Evolutionary conservation across 2,113 vertebrate species (phyloP), one percentile per base, ranked within the genome.

Genomic region (Hippocampus barbouri): DNA sequence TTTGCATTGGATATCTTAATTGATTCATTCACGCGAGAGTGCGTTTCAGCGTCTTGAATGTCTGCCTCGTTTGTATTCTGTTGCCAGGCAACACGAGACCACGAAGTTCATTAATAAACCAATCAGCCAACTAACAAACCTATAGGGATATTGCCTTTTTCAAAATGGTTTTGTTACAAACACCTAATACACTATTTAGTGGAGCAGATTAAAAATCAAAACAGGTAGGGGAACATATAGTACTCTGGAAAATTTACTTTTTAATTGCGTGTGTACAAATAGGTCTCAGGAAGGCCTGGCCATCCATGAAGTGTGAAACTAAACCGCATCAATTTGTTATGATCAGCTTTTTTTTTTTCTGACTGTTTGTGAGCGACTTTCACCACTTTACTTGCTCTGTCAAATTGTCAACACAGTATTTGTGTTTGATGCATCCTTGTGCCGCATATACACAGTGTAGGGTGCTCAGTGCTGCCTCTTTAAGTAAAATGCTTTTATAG

Each of bases 121-220:
- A 34, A 61, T 18, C 14, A 61, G 59, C 23, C 25, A 27, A 14
- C 40, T 45, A 23, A 25, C 40, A 34, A 40, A 45, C 23, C 57
- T 38, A 53, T 70, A 25, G 62, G 15, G 65, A 68, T 64, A 68
- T 66, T 25, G 56, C 23, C 56, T 6, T 59, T 21, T 59, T 59
- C 56, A 59, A 59, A 59, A 59, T 59, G 56, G 3, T 12, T 27
- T 25, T 10, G 21, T 54, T 54, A 54, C 20, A 54, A 27, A 60
- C 25, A 30, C 14, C 27, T 60, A 14, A 60, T 60, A 16, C 27
- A 60, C 14, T 8, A 18, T 30, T 54, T 53, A 51, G 47, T 51
- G 47, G 47, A 51, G 16, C 47, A 51, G 15, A 51, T 51, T 2
- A 51, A 18, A 45, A 49, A 16, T 20, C 4, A 49, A 49, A 49